Percentiles rank a stretch among this genome's conserved stretches.
These are phyloP conservation scores for Heteromormyrus szaboi DNA, from an alignment of 2,797 vertebrate genomes.

Conservation along the genomic window DNA sequence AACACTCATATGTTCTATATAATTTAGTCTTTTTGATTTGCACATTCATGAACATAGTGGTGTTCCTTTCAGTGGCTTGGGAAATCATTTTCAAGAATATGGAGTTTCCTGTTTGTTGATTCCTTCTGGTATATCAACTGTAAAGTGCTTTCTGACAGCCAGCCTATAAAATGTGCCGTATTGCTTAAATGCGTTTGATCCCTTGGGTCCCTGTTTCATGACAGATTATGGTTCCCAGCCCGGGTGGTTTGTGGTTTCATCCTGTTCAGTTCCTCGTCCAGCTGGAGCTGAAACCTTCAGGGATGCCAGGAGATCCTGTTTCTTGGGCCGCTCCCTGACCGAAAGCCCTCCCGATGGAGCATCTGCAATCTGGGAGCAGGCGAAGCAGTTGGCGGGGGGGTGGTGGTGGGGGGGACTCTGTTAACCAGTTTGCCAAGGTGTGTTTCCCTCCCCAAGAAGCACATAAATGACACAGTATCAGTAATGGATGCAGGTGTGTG, in stretches of 20 bases:
- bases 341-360: not conserved
- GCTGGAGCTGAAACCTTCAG: not conserved
- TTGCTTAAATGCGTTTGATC: not conserved
- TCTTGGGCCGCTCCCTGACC: not conserved
- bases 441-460: not conserved
- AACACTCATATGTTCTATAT: not conserved
- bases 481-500: not conserved
- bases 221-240: not conserved
- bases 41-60: not conserved
- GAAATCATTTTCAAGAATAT: not conserved
- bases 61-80: not conserved
- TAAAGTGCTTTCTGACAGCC: conserved; percentile 3
- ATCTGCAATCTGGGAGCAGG: not conserved
- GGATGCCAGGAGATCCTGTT: not conserved
- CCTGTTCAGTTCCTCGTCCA: not conserved
- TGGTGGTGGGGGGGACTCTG: not conserved
- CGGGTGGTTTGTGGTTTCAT: not conserved
- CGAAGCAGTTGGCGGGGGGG: not conserved
- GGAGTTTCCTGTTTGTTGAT: not conserved
- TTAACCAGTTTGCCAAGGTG: not conserved
- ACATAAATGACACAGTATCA: not conserved
- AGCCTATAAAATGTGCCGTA: not conserved
- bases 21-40: not conserved
- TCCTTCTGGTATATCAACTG: not conserved
- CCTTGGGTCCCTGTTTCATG: not conserved